Evolutionary conservation across 2,113 vertebrate species (phyloP), one percentile per base, ranked within the genome.

Genomic region (Sarotherodon lohbergeri): DNA sequence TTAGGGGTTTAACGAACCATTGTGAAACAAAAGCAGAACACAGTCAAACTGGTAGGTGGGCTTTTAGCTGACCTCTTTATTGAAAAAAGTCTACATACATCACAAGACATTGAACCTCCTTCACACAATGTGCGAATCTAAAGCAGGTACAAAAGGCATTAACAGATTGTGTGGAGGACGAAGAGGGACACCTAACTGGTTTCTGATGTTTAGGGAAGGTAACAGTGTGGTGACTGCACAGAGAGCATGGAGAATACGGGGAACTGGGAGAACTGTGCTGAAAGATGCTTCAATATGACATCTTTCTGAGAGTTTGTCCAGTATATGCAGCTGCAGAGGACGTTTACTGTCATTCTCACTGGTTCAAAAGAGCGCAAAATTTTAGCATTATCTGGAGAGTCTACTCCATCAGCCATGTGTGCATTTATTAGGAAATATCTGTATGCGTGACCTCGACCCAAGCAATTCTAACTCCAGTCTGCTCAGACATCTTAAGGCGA

Each of bases 401-500:
- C 7, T 34, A 16, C 81, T 81, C 79, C 4, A 81, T 6, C 59
- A 63, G 85, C 63, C n/a, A 36, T 83, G 78, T 83, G 80, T 85
- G 54, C 66, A 66, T 84, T 88, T 59, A 57, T 9, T 22, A 63
- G 73, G 17, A 82, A 82, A 73, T 5, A 32, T 16, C 71, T 5
- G 55, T 52, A 87, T 92, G 84, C 66, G 34, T 91, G 92, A 95
- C 92, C 93, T 93, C 89, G 16, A 88, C 91, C 87, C 89, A 86
- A 88, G 93, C 82, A 95, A 89, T 89, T 89, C 92, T 88, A 92
- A 94, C 92, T 95, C 90, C 90, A 90, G 94, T 83, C 90, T 90
- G 94, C 94, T 96, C 96, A 96, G 95, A 95, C 95, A 95, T 95
- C 95, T 96, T 96, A 95, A 90, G 93, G 88, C 39, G 84, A 96